Evolutionary conservation across 2,888 invertebrate species (phyloP), one percentile per base, ranked within the genome.

Genomic region (Leptinotarsa tumamoca): DNA sequence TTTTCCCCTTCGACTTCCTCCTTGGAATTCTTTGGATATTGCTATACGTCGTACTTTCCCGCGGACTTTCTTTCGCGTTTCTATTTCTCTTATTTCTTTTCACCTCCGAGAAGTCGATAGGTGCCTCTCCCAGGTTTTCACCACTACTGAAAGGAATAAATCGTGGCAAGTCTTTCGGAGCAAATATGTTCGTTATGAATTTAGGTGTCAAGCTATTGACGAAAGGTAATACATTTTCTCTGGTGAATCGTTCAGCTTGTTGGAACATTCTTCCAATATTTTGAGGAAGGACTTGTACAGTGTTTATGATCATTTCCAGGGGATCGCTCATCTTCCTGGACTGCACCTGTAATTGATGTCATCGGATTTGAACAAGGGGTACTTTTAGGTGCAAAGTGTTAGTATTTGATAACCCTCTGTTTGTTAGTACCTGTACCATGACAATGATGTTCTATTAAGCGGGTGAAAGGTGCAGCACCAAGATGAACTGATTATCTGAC

Each of bases 241-340:
- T 81, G 66, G 82, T 80, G 61, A 81, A 83, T n/a, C 79, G 76
- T 68, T 82, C 81, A 10, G 82, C 82, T 68, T 80, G 78, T 7
- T 77, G 76, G 18, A 82, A 69, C 69, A 81, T 73, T 69, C 77
- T 82, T 15, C 78, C 79, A 15, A 82, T 79, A 68, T 79, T 80
- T 58, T 81, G 78, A 10, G 83, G 83, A 54, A 83, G 76, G 51
- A 69, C 72, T 33, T 82, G 82, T n/a, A 82, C 76, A 2, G 78
- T 78, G n/a, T 63, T 78, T 52, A 81, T 79, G 27, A 83, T 73
- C 23, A 79, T 72, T 56, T 81, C 80, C 63, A 83, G 51, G 13
- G 82, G 80, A 49, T 77, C 74, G 27, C 51, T 61, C 13, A 52
- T 17, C 52, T 49, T 63, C 17, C 54, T 73, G 23, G 52, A 58